Evolutionary conservation across 2,888 invertebrate genomes (phyloP).

Genomic region (Synanthedon andrenaeformis): DNA sequence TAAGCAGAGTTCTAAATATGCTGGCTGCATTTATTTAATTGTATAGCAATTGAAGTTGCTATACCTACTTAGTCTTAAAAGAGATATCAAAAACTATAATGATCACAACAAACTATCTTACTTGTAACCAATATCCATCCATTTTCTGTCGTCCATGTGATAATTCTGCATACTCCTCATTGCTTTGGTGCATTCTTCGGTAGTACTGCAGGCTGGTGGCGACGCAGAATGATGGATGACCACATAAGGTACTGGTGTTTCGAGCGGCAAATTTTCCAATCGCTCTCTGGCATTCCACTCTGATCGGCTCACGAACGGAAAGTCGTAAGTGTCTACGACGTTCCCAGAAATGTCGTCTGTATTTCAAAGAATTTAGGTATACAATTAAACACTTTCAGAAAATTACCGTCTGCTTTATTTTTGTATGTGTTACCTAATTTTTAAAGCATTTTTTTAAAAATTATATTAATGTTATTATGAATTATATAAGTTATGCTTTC

Average conservation of each 20-base stretch:
- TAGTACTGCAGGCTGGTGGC: conserved; percentile 68
- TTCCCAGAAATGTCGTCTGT: conserved; percentile 19
- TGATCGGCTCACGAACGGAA: conserved; percentile 45
- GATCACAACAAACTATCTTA: conserved; percentile 15
- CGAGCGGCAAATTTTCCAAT: conserved; percentile 48
- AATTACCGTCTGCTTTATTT: too few species aligned
- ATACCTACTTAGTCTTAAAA: too few species aligned
- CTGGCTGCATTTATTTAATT: too few species aligned
- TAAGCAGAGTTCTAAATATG: too few species aligned
- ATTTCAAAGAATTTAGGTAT: not conserved
- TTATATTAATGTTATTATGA: too few species aligned
- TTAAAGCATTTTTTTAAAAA: too few species aligned
- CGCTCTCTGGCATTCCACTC: conserved; percentile 74
- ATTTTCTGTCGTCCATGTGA: conserved; percentile 70
- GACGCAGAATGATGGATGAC: conserved; percentile 79
- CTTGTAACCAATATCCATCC: conserved; percentile 77
- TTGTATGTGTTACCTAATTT: too few species aligned
- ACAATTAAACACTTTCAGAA: too few species aligned
- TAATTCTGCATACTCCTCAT: conserved; percentile 75
- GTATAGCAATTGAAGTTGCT: too few species aligned
- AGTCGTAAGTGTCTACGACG: conserved; percentile 35
- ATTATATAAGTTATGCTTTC: too few species aligned
- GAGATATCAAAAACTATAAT: too few species aligned
- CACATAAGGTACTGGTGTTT: conserved; percentile 74
- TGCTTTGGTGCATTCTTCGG: conserved; percentile 63